Base-by-base conservation (phyloP, 2,113 vertebrate species). In the Eublepharis macularius region DNA sequence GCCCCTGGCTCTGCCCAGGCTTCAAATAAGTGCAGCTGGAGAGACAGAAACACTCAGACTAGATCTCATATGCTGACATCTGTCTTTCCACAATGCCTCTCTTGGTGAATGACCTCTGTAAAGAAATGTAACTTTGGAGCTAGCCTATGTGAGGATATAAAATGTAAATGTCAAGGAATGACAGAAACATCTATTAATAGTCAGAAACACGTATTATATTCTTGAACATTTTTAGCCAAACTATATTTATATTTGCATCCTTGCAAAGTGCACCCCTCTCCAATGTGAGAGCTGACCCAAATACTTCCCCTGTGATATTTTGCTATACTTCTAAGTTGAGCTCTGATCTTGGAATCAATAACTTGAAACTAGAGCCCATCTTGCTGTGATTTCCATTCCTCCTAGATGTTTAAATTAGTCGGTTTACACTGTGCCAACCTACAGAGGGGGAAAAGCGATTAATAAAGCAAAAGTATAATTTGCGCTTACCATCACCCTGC, bases 171-270 rank as follows among this genome's bases (percentile, higher is more conserved):
- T 66, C 45, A 51, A 60, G 45, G 36, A 63, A 83, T 63, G 51
- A 14, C 13, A 21, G 14, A 73, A 75, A 66, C 39, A 2, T 49
- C 29, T 47, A 32, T 76, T 36, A 76, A 86, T 4, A 34, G 34
- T 83, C 65, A 88, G 60, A 43, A 0, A 86, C 24, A 21, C 41
- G 34, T 3, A 66, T 5, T 26, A 36, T 65, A 90, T n/a, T 34
- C 14, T 32, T 73, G 36, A 85, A 85, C 47, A 24, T 86, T 85
- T 81, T 83, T 21, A 43, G 60, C 57, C 49, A 84, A 90, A 72
- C 32, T 57, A 51, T 1, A 68, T 87, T 86, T 86, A 13, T 79
- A 81, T 34, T 63, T 77, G 16, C 2, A 68, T 68, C 45, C 34
- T 41, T 3, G 24, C 19, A 76, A 65, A 13, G 26, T 32, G n/a